Base-by-base conservation (phyloP, 2,113 vertebrate genomes). In the Gorilla gorilla region DNA sequence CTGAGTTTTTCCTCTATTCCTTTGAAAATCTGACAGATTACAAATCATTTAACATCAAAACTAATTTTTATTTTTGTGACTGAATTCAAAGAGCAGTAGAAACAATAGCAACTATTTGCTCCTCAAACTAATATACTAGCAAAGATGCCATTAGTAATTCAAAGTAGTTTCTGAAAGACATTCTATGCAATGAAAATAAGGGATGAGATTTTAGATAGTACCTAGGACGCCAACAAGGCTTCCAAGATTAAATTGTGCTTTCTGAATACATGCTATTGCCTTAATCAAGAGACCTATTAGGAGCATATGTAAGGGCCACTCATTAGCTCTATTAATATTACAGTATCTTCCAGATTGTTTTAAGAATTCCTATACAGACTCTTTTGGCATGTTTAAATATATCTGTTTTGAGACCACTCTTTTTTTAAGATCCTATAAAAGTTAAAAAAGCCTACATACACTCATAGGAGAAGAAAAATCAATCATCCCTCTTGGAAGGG, bases 11-110 rank as follows among this genome's bases (percentile, higher is more conserved):
- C 43, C 43, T 73, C 64, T 70, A 1, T 45, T 78, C 18, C 88
- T 93, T 92, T 92, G 89, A 94, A 93, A 94, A 61, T 27, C 48
- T 43, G 55, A 80, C 35, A 18, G 14, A 38, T 93, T 80, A 50
- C 84, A 90, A 90, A 20, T 66, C 27, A 30, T 86, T 82, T 45
- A 43, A 25, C 23, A 81, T 70, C 55, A 94, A 94, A 93, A 70
- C 14, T 30, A 66, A 82, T 52, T 89, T 84, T 93, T 45, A 61
- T 68, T 40, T 35, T 92, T 75, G n/a, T 86, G n/a, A 87, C n/a
- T 7, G 0, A 75, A 89, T 89, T 93, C 0, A 20, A 76, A 85
- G 57, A 96, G 13, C 3, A n/a, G 2, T 70, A 40, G 70, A 70
- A 89, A 32, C 14, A n/a, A 30, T 16, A 52, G 32, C 22, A 40